Percentiles rank a stretch among this genome's conserved stretches.
Conservation (phyloP, 1,140 invertebrate genomes). For the Drosophila ambigua region DNA sequence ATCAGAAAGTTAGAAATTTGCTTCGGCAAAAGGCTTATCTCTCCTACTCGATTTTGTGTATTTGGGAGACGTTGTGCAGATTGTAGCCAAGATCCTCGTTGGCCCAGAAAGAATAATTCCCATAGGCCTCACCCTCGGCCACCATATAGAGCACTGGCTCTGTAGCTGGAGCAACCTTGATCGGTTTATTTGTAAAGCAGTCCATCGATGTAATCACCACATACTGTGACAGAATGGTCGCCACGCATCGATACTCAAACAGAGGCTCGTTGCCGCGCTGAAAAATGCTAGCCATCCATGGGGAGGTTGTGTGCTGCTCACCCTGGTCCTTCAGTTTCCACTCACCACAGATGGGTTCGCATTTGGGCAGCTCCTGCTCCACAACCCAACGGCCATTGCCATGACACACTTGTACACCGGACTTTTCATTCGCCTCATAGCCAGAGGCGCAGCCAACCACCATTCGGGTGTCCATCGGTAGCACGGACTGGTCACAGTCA, state of each 20-base stretch:
- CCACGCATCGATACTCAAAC: slow-evolving; percentile 79
- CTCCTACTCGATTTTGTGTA: slow-evolving; percentile 17
- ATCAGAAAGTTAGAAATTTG: background rate
- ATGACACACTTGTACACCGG: slow-evolving; percentile 11
- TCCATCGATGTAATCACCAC: slow-evolving; percentile 22
- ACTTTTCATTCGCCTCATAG: background rate
- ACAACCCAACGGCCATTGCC: slow-evolving; percentile 8
- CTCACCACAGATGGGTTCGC: slow-evolving; percentile 25
- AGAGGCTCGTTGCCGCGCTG: background rate
- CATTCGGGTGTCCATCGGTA: background rate
- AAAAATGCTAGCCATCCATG: slow-evolving; percentile 55
- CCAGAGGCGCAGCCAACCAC: slow-evolving; percentile 35
- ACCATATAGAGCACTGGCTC: slow-evolving; percentile 15
- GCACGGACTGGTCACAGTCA: slow-evolving; percentile 16
- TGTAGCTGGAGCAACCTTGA: background rate
- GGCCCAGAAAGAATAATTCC: background rate
- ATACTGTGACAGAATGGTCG: slow-evolving; percentile 63
- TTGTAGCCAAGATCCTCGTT: slow-evolving; percentile 15
- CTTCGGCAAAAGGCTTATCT: background rate
- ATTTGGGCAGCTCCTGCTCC: background rate
- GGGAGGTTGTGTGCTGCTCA: background rate
- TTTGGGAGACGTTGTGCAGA: slow-evolving; percentile 20
- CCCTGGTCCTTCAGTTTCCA: background rate
- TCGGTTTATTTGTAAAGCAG: background rate
- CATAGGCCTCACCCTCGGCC: background rate